Conservation (phyloP, 2,113 vertebrate species). For the Spermophilus dauricus region DNA sequence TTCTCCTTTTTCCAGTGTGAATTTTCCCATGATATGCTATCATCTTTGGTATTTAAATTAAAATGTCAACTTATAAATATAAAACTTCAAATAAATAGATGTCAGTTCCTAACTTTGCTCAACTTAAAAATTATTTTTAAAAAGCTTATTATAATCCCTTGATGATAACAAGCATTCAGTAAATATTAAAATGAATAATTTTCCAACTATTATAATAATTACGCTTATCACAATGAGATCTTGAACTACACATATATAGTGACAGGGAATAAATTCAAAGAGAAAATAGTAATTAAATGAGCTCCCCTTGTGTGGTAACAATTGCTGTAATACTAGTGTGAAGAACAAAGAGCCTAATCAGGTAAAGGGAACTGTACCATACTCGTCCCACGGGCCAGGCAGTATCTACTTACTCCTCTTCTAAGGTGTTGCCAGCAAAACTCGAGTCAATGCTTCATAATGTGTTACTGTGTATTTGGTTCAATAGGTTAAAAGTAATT, state of each 20-base stretch:
- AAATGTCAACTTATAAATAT: slow-evolving; percentile 71
- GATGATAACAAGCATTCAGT: slow-evolving; percentile 48
- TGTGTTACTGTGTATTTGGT: neutral
- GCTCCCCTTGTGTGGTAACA: neutral
- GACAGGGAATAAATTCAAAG: slow-evolving; percentile 42
- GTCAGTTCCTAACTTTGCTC: slow-evolving; percentile 69
- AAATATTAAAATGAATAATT: slow-evolving; percentile 55
- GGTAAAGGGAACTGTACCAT: neutral
- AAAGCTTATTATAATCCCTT: slow-evolving; percentile 70
- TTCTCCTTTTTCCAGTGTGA: slow-evolving; percentile 82
- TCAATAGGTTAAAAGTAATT: neutral
- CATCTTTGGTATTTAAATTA: slow-evolving; percentile 65
- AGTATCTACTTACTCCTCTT: neutral
- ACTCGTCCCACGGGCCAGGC: neutral
- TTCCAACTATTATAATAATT: slow-evolving; percentile 30
- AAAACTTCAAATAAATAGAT: slow-evolving; percentile 68
- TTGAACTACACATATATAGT: slow-evolving; percentile 43
- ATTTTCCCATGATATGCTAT: slow-evolving; percentile 81
- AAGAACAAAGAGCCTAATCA: neutral
- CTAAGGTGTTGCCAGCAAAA: neutral
- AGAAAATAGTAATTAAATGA: slow-evolving; percentile 40
- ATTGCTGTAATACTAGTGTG: neutral
- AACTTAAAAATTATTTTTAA: slow-evolving; percentile 60
- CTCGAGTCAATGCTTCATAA: neutral
- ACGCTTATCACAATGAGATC: neutral